These are phyloP conservation scores for Nannobrachium achirus DNA, from an alignment of 2,113 vertebrate species.

Conservation along the genomic window DNA sequence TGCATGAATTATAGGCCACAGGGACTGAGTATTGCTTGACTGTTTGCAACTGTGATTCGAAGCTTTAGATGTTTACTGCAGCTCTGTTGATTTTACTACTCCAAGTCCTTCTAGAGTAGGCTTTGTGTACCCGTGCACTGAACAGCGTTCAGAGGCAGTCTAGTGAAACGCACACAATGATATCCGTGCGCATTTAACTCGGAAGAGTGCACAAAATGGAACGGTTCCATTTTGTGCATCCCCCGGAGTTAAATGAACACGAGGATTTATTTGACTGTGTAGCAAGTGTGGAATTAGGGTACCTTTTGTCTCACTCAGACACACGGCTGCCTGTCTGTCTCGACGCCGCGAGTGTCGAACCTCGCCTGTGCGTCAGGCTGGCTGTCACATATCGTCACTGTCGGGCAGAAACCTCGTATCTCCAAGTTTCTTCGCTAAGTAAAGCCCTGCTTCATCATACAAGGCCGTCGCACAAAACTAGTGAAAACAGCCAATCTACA, in stretches of 20 bases:
- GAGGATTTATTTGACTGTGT: slow-evolving; percentile 54
- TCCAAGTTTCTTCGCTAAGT: too few relatives aligned
- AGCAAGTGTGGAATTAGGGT: too few relatives aligned
- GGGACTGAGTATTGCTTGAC: slow-evolving; percentile 24
- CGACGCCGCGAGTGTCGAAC: slow-evolving; percentile 12
- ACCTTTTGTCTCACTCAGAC: slow-evolving; percentile 50
- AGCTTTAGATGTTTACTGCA: slow-evolving; percentile 37
- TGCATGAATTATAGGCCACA: slow-evolving; percentile 27
- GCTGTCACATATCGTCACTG: slow-evolving; percentile 35
- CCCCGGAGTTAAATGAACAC: too few relatives aligned
- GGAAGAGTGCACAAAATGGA: too few relatives aligned
- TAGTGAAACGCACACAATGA: slow-evolving; percentile 42
- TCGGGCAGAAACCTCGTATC: too few relatives aligned
- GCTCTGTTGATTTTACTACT: slow-evolving; percentile 61
- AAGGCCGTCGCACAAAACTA: too few relatives aligned
- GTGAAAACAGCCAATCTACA: too few relatives aligned
- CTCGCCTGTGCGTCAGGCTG: slow-evolving; percentile 31
- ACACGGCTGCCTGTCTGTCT: slow-evolving; percentile 36
- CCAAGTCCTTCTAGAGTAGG: slow-evolving; percentile 31
- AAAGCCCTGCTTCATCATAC: too few relatives aligned
- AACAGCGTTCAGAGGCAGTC: slow-evolving; percentile 30
- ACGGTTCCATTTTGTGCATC: too few relatives aligned
- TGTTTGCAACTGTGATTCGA: slow-evolving; percentile 56
- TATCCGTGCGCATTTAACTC: too few relatives aligned
- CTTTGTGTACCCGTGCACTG: slow-evolving; percentile 23